Evolutionary conservation across 1,140 invertebrate genomes (phyloP).

Genomic region (Maconellicoccus hirsutus): DNA sequence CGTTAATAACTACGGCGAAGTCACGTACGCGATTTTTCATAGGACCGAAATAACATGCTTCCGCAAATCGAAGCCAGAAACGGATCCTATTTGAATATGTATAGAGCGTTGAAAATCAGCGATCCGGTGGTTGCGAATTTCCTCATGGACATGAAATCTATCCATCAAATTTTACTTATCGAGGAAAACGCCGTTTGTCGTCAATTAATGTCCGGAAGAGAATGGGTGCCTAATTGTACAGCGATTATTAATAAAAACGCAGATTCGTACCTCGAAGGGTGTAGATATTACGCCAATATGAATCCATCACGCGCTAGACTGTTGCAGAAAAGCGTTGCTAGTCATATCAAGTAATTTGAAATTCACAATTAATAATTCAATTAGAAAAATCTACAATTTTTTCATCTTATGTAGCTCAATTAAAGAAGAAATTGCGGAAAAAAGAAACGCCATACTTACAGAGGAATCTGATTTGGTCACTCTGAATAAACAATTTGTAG

Average conservation of each 20-base stretch:
- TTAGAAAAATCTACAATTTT: not conserved
- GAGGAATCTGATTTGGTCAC: too few species aligned
- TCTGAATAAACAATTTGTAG: too few species aligned
- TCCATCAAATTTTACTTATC: constrained; percentile 58
- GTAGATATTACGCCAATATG: constrained; percentile 42
- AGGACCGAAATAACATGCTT: constrained; percentile 40
- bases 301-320: not conserved
- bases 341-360: not conserved
- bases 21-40: too few species aligned
- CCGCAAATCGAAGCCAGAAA: constrained; percentile 36
- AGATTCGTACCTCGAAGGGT: constrained; percentile 49
- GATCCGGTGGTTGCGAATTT: constrained; percentile 70
- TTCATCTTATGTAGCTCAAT: not conserved
- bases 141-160: constrained; percentile 64
- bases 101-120: constrained; percentile 54
- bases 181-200: constrained; percentile 48
- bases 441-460: not conserved
- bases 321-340: not conserved
- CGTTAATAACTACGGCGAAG: too few species aligned
- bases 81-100: constrained; percentile 43
- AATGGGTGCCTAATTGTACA: constrained; percentile 52
- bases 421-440: not conserved
- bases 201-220: constrained; percentile 42
- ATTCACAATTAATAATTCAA: not conserved
- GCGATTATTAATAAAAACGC: constrained; percentile 48